Base-by-base conservation (phyloP, 1,140 invertebrate genomes). In the Tyrophagus putrescentiae region DNA sequence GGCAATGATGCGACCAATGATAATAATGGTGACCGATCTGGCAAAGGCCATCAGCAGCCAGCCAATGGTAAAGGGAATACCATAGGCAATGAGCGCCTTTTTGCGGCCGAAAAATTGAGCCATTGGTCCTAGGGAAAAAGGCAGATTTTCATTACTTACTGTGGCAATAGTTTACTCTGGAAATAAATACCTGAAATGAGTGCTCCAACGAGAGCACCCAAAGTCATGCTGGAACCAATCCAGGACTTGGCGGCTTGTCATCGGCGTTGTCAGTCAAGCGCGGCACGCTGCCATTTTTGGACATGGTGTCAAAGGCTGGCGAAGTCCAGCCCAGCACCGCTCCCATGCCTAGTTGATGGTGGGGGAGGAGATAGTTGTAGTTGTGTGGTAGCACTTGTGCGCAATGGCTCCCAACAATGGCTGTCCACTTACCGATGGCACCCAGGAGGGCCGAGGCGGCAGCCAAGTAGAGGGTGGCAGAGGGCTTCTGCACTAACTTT, bases 41-140 rank as follows among this genome's bases (percentile, higher is more conserved):
- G 81, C 76, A 69, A 79, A 82, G 54, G 81, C 80, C n/a, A 90
- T 80, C 0, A 84, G 65, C 0, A 77, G 65, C 84, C 85, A 91
- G 27, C 86, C 86, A 21, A 82, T 42, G 0, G 80, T 76, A 68
- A 85, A 85, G 0, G 85, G 84, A 5, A 85, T 11, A 0, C 80
- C 76, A 0, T 85, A 73, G 0, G 80, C 63, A 13, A 88, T 66
- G 77, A 90, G 82, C 0, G 84, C 79, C 34, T 72, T 72, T 67
- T 83, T 87, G 33, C 87, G 72, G 23, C 87, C 87, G 60, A 86
- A 74, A 1, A 76, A 68, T 65, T 89, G 39, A 34, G 39, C 29
- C 6, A 83, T 70, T 82, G 76, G 72, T 23, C 82, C 72, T 36
- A 32, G 63, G 31, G 21, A 67, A n/a, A 28, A 13, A 65, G 60